Evolutionary conservation across 2,113 vertebrate species (phyloP), one percentile per base, ranked within the genome.

Genomic region (Hyaena hyaena): DNA sequence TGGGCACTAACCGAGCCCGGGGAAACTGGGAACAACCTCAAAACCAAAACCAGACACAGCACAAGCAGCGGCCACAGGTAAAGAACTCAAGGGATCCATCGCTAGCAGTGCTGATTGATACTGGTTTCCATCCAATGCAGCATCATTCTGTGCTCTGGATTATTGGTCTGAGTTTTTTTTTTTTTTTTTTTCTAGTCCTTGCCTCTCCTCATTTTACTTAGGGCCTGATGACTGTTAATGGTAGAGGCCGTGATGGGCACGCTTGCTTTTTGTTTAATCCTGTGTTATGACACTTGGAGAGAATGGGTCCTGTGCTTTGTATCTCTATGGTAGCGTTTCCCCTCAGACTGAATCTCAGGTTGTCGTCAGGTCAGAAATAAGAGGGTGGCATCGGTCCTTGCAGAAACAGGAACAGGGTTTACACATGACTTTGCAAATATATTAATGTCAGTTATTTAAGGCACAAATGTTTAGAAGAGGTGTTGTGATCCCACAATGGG

Each of bases 11-110:
- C 99, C 99, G 99, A 98, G 99, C 99, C 99, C 99, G 99, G 99
- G 99, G 99, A 95, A 99, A 89, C 99, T 99, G 99, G 99, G 99
- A 99, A 99, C 99, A 99, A 99, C 99, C 99, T 98, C 99, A 99
- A 98, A 99, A 99, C 98, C 99, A 99, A 99, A 99, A 99, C 99
- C 99, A 99, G 99, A 99, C 99, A 98, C 99, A 99, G 99, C 99
- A 99, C 99, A 99, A 99, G 98, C 99, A 99, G 98, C 98, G 99
- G 98, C 99, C 99, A 98, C 99, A 99, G 99, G 99, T 99, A 99
- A 98, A 98, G 96, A 93, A 97, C 86, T 26, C 26, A 65, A 48
- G 26, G 21, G 61, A 92, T 89, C 50, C 58, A 1, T 50, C 31
- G 69, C 19, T 69, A 91, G 92, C 24, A 55, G 74, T 95, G 45